Evolutionary conservation across 2,888 invertebrate genomes (phyloP), one percentile per base, ranked within the genome.

Genomic region (Scaptomyza flava): DNA sequence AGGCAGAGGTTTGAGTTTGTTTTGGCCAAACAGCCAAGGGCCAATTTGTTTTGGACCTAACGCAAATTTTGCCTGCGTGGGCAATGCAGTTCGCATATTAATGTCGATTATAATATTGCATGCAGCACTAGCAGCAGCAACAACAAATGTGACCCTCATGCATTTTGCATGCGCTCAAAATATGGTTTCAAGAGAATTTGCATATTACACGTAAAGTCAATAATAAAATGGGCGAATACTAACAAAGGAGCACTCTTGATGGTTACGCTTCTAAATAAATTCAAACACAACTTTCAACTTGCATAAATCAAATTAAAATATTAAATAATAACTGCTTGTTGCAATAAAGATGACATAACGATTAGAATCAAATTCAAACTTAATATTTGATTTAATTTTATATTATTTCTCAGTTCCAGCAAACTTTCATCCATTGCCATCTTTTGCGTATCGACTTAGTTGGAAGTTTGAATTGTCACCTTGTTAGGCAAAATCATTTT

Each of bases 41-140:
- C 71, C 70, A 74, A 68, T 74, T 77, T 77, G 62, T 41, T 54
- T 41, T 34, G 57, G 63, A 59, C 31, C 74, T 51, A 56, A 68
- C 77, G 78, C 78, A 74, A 63, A 73, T 73, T 53, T 52, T 47
- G 33, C 36, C 20, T 20, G 20, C 41, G 59, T 46, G 54, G 61
- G 34, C 51, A 72, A 42, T 58, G 48, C 56, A 42, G 23, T 17
- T 54, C 58, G 61, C 73, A 73, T 77, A 66, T 77, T 66, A 61
- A 72, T 66, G 33, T 52, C 54, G 45, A 48, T 53, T 52, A 77
- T 52, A 42, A 63, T 64, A 45, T 38, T 48, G 47, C 47, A 9
- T 12, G 9, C n/a, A 42, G 20, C 31, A 36, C 6, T 31, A 9
- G 34, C 61, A 45, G 12, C 56, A 41, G n/a, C 48, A 17, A 33